Base-by-base conservation (phyloP, 2,797 vertebrate genomes). In the Hylomyscus alleni region DNA sequence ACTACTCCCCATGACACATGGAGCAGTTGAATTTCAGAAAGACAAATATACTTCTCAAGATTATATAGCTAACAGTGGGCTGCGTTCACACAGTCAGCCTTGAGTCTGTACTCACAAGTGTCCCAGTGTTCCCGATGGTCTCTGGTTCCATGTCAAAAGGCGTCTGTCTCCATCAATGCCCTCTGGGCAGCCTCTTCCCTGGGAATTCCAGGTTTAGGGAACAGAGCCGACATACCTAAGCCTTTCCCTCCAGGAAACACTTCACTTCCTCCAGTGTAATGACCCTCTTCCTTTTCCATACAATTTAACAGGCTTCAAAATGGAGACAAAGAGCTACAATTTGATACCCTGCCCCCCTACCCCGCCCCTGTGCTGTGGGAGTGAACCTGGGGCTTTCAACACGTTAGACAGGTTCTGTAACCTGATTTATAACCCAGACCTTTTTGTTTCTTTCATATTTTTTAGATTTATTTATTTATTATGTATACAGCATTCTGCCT, bases 191-290 rank as follows among this genome's bases (percentile, higher is more conserved):
- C 9, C 52, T 58, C 17, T 17, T 88, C 77, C 40, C 87, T 52
- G 91, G 76, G 76, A 91, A 89, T 29, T 60, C 92, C 87, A 44
- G 34, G 40, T 3, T 17, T 44, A 19, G 85, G 85, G 44, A 52
- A 40, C 7, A 40, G 20, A 91, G 50, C 34, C 37, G 19, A 31
- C 76, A 19, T 26, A 44, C 17, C 88, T 19, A 22, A 84, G 76
- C 5, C 34, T 52, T 81, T 47, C 24, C 56, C 84, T 62, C 56
- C 80, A 47, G 50, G 69, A 94, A 95, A 87, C 26, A 75, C 84
- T 94, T 93, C 58, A 75, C 93, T 94, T 96, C 95, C 88, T 87
- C 56, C 24, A 52, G 56, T 7, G 37, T 34, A 94, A 93, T 76
- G 84, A 89, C 62, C 47, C 50, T 90, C 69, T 94, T 88, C 54